Conservation (phyloP, 2,888 invertebrate genomes). For the Holacanthella duospinosa region DNA sequence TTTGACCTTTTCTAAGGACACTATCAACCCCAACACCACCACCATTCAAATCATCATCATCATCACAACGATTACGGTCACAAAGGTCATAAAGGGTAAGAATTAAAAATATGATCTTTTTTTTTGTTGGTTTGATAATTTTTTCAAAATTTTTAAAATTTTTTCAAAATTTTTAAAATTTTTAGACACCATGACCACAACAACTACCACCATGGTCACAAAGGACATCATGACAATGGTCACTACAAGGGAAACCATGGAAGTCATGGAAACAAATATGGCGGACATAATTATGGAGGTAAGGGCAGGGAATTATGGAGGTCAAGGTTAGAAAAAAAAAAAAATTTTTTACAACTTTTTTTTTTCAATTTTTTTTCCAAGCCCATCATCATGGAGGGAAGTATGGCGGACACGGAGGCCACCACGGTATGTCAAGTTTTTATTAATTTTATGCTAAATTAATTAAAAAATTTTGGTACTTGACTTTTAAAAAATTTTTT, state of each 20-base stretch:
- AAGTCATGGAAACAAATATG: neutral
- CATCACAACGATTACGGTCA: conserved; percentile 5
- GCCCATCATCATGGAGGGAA: conserved; percentile 3
- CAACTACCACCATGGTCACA: neutral
- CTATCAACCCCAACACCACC: neutral
- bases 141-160: no score
- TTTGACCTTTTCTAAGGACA: no score
- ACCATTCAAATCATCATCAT: neutral
- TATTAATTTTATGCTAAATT: neutral
- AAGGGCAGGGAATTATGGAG: no score
- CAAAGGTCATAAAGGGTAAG: neutral
- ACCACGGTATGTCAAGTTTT: neutral
- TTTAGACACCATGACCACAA: neutral
- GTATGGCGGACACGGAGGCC: conserved; percentile 12
- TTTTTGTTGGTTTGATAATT: no score
- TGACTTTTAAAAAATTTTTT: no score
- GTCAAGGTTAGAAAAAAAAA: no score
- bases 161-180: no score
- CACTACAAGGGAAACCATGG: conserved; percentile 3
- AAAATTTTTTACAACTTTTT: no score
- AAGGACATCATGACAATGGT: conserved; percentile 4
- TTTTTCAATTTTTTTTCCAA: no score
- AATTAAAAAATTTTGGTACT: no score
- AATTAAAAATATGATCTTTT: neutral
- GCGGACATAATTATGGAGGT: no score